phyloP scores from a whole-genome alignment of 2,113 vertebrate species.

The Nymphicus hollandicus region DNA sequence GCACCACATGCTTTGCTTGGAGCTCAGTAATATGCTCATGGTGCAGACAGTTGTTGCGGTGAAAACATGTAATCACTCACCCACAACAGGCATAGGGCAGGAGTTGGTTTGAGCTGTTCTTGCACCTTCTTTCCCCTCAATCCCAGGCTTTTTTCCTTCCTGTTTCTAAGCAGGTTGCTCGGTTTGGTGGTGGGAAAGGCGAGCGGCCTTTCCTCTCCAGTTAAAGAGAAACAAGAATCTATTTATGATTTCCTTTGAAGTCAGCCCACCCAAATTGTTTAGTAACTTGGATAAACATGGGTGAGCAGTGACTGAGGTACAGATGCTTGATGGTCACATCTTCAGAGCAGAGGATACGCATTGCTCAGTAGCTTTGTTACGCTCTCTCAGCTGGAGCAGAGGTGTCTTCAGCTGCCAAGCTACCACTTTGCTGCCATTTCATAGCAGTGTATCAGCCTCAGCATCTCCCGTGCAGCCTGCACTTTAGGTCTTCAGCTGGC shows the following conservation, averaged over 20 bases:
- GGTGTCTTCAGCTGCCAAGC: background rate
- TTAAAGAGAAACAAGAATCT: background rate
- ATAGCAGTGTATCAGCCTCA: background rate
- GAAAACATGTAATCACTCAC: background rate
- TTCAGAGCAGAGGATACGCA: fast-evolving
- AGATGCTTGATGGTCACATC: fast-evolving
- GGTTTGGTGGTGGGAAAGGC: background rate
- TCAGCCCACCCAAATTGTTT: background rate
- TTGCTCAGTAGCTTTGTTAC: background rate
- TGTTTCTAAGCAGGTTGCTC: background rate
- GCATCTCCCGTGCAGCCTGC: background rate
- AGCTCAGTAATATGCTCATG: background rate
- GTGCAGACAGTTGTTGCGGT: background rate
- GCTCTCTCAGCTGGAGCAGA: background rate
- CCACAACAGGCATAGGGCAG: background rate
- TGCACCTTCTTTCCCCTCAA: fast-evolving
- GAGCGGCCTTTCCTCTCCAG: background rate
- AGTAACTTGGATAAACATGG: background rate
- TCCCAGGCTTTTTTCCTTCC: background rate
- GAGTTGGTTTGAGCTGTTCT: background rate
- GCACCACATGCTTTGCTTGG: background rate
- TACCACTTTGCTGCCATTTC: background rate
- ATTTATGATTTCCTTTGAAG: background rate
- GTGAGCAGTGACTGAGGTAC: background rate
- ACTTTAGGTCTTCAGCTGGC: background rate